A percentile compares a stretch with the other conserved stretches of the same genome.
These are phyloP conservation scores for Tipula confusa DNA, from an alignment of 2,888 invertebrate species.

Conservation along the genomic window DNA sequence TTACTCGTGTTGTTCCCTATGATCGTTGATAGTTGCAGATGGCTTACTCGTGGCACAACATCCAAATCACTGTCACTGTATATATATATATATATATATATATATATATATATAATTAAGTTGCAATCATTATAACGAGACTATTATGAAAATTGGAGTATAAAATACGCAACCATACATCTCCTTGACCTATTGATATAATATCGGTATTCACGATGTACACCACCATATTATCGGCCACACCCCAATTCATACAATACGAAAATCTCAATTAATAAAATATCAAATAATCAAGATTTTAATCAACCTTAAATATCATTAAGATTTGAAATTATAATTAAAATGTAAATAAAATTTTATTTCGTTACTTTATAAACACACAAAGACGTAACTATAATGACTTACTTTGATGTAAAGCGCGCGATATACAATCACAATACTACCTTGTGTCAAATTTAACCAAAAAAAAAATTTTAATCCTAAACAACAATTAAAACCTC, in stretches of 20 bases:
- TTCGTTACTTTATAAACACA: neutral
- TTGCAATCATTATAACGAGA: no score
- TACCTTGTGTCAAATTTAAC: neutral
- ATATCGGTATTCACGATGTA: neutral
- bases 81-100: no score
- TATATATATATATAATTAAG: no score
- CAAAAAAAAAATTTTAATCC: neutral
- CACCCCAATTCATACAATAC: neutral
- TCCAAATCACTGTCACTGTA: no score
- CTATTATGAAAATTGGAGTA: no score
- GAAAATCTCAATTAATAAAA: neutral
- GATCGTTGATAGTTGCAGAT: no score
- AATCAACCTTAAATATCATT: slow-evolving; percentile 17
- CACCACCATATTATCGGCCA: neutral
- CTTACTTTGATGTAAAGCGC: neutral
- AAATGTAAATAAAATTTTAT: neutral
- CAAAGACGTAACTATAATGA: neutral
- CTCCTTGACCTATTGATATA: neutral
- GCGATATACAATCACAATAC: neutral
- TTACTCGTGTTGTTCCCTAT: no score
- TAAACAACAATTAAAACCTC: slow-evolving; percentile 20
- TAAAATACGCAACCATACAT: no score
- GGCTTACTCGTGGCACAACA: no score
- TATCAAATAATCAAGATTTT: neutral
- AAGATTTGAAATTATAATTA: neutral